Conservation (phyloP, 2,888 invertebrate species). For the Pemphredon lugubris region DNA sequence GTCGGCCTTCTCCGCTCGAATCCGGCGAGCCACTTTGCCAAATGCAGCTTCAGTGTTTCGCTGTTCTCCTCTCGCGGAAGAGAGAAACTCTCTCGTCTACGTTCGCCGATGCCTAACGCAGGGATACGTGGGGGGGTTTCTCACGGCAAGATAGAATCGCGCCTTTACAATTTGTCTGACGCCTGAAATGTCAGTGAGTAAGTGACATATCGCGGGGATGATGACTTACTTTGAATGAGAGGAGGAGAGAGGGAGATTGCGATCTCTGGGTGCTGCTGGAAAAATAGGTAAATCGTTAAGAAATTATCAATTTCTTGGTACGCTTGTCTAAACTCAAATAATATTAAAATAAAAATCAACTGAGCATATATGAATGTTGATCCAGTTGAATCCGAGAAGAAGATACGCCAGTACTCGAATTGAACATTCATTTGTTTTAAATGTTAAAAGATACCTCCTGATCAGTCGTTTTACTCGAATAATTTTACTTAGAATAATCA, state of each 20-base stretch:
- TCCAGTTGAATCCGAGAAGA: too few species aligned
- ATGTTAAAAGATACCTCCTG: too few species aligned
- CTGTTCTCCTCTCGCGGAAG: constrained; percentile 9
- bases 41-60: constrained; percentile 27
- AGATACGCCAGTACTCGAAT: too few species aligned
- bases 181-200: constrained; percentile 56
- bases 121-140: constrained; percentile 54
- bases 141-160: constrained; percentile 60
- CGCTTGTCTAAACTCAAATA: too few species aligned
- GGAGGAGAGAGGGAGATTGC: background rate
- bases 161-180: constrained; percentile 60
- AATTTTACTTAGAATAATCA: too few species aligned
- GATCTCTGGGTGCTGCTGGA: too few species aligned
- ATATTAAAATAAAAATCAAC: too few species aligned
- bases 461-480: too few species aligned
- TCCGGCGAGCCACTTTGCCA: constrained; percentile 31
- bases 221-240: constrained; percentile 43
- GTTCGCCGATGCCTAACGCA: constrained; percentile 25
- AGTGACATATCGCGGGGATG: constrained; percentile 46
- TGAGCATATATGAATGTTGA: too few species aligned
- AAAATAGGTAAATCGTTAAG: too few species aligned
- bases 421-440: too few species aligned
- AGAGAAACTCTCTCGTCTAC: constrained; percentile 25
- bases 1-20: constrained; percentile 35
- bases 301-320: too few species aligned